Percentiles rank a stretch among this genome's conserved stretches.
phyloP scores from a whole-genome alignment of 2,888 invertebrate genomes.

The Pachycephus smyrnensis region DNA sequence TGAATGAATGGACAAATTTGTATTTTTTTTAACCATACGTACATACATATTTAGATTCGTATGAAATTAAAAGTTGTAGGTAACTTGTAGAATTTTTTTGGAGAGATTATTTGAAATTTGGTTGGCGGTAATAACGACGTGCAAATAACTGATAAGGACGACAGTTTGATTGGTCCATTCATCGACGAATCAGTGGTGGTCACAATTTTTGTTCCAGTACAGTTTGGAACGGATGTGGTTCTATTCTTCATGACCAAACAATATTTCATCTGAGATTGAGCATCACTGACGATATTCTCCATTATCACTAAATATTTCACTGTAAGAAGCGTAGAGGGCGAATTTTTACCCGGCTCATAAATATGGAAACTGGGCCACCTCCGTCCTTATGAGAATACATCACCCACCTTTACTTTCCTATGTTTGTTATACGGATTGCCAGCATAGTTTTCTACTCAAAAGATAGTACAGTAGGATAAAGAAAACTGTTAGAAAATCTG shows the following conservation, averaged over 20 bases:
- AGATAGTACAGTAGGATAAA: background rate
- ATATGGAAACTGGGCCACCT: constrained; percentile 27
- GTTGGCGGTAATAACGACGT: background rate
- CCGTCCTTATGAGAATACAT: background rate
- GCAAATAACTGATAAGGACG: background rate
- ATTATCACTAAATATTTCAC: constrained; percentile 37
- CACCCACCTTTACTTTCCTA: background rate
- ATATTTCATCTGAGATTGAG: background rate
- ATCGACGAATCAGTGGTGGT: background rate
- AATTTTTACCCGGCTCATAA: constrained; percentile 41
- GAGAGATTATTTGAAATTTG: background rate
- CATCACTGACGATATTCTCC: constrained; percentile 2
- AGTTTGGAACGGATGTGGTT: background rate
- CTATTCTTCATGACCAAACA: background rate
- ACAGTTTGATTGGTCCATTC: background rate
- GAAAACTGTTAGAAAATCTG: background rate
- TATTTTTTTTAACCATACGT: no score
- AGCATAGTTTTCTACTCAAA: background rate
- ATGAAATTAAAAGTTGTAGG: background rate
- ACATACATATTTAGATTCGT: background rate
- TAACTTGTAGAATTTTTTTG: background rate
- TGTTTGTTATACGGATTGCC: background rate
- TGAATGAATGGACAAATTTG: no score
- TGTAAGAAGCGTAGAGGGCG: constrained; percentile 30
- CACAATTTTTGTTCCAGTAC: background rate